A percentile compares a stretch with the other conserved stretches of the same genome.
Conservation (phyloP, 2,797 vertebrate species). For the Prunella strophiata region DNA sequence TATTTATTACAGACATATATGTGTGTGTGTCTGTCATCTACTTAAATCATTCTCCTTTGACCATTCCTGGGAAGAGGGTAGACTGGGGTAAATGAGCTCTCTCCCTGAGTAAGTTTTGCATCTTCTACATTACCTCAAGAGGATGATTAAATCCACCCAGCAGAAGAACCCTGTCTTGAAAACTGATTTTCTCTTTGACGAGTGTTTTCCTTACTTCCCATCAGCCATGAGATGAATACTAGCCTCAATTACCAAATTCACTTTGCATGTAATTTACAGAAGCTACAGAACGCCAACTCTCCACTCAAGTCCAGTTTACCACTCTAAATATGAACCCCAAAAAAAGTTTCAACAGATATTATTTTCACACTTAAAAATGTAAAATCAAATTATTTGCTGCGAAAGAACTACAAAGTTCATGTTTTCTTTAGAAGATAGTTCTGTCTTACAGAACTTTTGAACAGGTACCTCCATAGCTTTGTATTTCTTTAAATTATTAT, state of each 20-base stretch:
- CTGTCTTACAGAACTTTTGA: neutral
- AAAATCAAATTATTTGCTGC: neutral
- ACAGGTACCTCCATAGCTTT: neutral
- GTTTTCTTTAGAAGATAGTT: neutral
- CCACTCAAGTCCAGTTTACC: neutral
- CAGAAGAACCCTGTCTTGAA: neutral
- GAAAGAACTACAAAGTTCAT: neutral
- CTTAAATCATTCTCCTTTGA: neutral
- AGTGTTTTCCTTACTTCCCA: neutral
- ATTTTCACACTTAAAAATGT: neutral
- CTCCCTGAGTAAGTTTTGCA: neutral
- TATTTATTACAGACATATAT: neutral
- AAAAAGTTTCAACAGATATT: neutral
- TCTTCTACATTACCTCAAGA: neutral
- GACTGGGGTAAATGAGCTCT: neutral
- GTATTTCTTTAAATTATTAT: neutral
- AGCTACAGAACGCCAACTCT: neutral
- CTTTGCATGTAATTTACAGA: neutral
- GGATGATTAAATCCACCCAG: neutral
- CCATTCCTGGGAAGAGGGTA: neutral
- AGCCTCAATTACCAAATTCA: neutral
- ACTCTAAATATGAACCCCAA: neutral
- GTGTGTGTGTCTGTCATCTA: neutral
- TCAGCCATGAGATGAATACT: neutral
- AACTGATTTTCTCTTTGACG: neutral